phyloP scores from a whole-genome alignment of 1,140 invertebrate genomes.

The Calephelis virginiensis region DNA sequence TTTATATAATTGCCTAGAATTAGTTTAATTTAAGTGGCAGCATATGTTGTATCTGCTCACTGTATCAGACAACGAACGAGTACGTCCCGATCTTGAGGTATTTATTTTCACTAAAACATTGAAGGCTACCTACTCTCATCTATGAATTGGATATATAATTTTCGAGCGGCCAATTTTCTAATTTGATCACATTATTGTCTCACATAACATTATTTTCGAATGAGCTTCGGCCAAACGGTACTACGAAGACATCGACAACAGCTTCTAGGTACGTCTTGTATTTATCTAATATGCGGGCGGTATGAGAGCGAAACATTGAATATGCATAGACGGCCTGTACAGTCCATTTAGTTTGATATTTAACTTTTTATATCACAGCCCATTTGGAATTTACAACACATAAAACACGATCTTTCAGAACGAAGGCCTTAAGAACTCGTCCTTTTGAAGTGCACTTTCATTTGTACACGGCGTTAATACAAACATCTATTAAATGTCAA shows the following conservation, averaged over 20 bases:
- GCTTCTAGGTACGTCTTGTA: conserved; percentile 10
- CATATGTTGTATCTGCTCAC: conserved; percentile 24
- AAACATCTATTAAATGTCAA: conserved; percentile 67
- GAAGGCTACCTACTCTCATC: conserved; percentile 43
- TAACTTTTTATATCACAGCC: conserved; percentile 83
- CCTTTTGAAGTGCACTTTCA: conserved; percentile 74
- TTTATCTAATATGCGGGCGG: conserved; percentile 41
- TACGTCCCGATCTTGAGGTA: conserved; percentile 32
- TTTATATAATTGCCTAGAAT: conserved; percentile 31
- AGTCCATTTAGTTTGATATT: conserved; percentile 81
- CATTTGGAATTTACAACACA: conserved; percentile 83
- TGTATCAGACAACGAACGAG: conserved; percentile 25
- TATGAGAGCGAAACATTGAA: conserved; percentile 56
- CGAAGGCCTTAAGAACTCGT: conserved; percentile 63
- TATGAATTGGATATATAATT: conserved; percentile 16
- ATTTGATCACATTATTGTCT: conserved; percentile 33
- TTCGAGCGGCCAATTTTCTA: conserved; percentile 7
- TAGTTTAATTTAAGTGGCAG: conserved; percentile 21
- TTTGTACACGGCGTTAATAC: conserved; percentile 77
- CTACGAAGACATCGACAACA: conserved; percentile 3
- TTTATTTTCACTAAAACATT: conserved; percentile 44
- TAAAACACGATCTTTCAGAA: conserved; percentile 71
- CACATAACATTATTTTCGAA: conserved; percentile 14
- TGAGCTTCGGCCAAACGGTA: conserved; percentile 4
- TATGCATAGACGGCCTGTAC: conserved; percentile 81